Conservation (phyloP, 2,113 vertebrate species). For the Copsychus sechellarum region DNA sequence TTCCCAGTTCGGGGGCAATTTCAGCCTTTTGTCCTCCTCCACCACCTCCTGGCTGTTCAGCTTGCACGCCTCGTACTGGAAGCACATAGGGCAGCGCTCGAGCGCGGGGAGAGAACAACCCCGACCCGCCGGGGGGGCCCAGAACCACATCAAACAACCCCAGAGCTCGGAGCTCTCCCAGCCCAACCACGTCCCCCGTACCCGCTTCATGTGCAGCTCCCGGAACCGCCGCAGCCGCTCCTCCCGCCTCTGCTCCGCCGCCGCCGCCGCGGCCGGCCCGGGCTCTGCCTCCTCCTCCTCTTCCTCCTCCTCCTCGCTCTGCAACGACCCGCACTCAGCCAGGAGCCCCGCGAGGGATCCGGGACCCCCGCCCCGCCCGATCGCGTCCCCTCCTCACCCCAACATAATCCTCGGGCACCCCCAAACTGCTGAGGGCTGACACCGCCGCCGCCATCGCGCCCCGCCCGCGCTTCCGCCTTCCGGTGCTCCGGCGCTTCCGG, state of each 20-base stretch:
- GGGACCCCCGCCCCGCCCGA: accelerated
- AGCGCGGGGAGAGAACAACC: accelerated
- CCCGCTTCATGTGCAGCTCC: constrained; percentile 91
- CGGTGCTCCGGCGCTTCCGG: not conserved
- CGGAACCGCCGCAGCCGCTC: constrained; percentile 86
- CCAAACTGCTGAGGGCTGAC: not conserved
- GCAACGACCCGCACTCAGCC: not conserved
- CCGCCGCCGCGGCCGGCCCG: not conserved
- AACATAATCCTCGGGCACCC: not conserved
- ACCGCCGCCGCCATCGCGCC: not conserved
- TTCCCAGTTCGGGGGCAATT: constrained; percentile 93
- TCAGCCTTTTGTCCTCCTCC: constrained; percentile 92
- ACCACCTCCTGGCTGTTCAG: constrained; percentile 93
- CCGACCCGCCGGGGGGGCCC: too few species aligned
- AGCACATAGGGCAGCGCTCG: accelerated
- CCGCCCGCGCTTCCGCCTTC: not conserved
- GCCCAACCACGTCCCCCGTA: not conserved
- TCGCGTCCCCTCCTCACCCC: not conserved
- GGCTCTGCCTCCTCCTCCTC: constrained; percentile 13
- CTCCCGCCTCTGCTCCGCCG: constrained; percentile 81
- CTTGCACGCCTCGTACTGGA: constrained; percentile 92
- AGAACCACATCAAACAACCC: not conserved
- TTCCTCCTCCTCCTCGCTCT: constrained; percentile 1
- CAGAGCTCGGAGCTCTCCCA: not conserved
- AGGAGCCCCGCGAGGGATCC: accelerated